Percentiles rank a stretch among this genome's conserved stretches.
phyloP scores from a whole-genome alignment of 2,113 vertebrate species.

The Climacteris rufus region DNA sequence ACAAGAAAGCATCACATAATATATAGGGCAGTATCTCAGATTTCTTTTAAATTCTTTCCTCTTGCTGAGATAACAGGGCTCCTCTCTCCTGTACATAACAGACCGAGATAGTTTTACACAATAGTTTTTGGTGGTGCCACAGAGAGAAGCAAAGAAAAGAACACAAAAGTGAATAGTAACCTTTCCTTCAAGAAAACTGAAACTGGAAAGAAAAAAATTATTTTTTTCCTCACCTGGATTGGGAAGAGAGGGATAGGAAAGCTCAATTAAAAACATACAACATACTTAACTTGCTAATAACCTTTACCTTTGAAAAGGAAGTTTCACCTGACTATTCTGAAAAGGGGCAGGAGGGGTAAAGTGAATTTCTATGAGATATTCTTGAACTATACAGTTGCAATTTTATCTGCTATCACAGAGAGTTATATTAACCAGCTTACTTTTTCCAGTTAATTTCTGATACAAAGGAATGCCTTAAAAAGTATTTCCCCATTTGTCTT shows the following conservation, averaged over 20 bases:
- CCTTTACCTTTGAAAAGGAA: neutral
- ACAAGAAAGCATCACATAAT: neutral
- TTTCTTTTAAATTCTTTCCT: neutral
- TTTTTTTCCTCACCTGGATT: neutral
- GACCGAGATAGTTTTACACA: neutral
- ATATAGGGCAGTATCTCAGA: neutral
- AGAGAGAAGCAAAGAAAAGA: neutral
- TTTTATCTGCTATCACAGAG: neutral
- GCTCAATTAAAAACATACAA: neutral
- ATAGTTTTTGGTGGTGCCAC: neutral
- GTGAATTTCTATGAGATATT: neutral
- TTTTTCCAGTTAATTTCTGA: neutral
- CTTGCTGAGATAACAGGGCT: neutral
- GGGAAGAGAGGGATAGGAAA: neutral
- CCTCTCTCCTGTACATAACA: neutral
- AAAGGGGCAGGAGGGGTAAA: neutral
- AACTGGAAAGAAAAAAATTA: neutral
- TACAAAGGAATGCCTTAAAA: neutral
- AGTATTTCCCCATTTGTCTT: accelerated
- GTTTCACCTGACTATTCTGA: neutral
- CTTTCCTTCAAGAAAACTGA: neutral
- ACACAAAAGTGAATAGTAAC: neutral
- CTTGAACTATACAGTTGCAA: neutral
- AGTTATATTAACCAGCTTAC: neutral
- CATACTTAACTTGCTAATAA: neutral